Conservation (phyloP, 2,113 vertebrate genomes). For the Macrotus californicus region DNA sequence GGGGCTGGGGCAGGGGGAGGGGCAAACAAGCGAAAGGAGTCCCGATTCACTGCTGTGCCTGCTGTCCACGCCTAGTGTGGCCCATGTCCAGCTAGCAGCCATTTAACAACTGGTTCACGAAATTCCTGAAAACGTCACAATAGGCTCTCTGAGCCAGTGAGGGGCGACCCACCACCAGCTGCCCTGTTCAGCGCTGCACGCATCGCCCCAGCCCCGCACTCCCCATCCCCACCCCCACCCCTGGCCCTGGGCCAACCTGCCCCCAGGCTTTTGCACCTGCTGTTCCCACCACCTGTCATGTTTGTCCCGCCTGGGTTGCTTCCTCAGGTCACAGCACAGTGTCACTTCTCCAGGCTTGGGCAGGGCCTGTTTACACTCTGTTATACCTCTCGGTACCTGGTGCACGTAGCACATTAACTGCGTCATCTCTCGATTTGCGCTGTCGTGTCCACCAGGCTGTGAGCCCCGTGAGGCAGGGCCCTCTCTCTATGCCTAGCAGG, state of each 20-base stretch:
- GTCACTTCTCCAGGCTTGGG: background rate
- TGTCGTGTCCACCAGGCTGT: background rate
- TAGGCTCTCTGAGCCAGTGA: background rate
- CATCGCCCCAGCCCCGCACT: rapidly evolving
- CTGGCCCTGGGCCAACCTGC: background rate
- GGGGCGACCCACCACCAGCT: rapidly evolving
- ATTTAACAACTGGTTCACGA: background rate
- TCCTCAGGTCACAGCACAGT: background rate
- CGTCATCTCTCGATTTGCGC: rapidly evolving
- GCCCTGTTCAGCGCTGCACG: background rate
- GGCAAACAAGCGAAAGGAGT: background rate
- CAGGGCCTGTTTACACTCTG: background rate
- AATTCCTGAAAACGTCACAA: background rate
- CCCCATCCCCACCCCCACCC: background rate
- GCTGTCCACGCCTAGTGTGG: background rate
- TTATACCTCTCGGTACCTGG: rapidly evolving
- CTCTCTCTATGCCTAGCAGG: background rate
- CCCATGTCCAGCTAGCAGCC: background rate
- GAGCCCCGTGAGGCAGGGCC: background rate
- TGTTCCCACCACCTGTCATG: background rate
- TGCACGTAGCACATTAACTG: rapidly evolving
- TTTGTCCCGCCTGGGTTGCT: rapidly evolving
- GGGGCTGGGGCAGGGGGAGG: background rate
- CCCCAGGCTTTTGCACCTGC: background rate
- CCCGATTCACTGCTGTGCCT: background rate